Evolutionary conservation across 2,797 vertebrate species (phyloP).

Genomic region (Xenops minutus): DNA sequence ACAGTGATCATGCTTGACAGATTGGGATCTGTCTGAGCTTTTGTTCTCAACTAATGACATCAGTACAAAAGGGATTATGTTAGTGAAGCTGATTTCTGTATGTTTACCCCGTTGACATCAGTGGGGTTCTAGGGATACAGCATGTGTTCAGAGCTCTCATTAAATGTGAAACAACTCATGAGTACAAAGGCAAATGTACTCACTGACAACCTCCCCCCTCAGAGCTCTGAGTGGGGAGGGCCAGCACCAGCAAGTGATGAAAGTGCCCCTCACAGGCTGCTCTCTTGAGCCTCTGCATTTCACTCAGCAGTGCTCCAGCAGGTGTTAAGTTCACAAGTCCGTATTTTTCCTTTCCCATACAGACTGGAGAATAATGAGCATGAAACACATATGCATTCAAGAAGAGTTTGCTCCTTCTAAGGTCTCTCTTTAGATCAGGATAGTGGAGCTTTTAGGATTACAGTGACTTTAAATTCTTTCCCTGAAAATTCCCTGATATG

Average conservation of each 20-base stretch:
- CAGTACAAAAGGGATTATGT: neutral
- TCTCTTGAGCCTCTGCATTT: neutral
- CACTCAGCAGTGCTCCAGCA: neutral
- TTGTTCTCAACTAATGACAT: neutral
- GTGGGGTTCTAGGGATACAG: neutral
- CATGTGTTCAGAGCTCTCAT: neutral
- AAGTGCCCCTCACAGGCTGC: neutral
- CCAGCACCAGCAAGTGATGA: neutral
- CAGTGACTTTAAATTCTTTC: neutral
- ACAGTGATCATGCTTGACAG: neutral
- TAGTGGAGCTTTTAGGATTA: neutral
- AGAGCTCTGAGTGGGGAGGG: neutral
- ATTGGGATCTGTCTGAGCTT: neutral
- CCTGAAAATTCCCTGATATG: neutral
- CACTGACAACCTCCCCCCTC: neutral
- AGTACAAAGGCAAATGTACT: neutral
- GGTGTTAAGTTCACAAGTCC: neutral
- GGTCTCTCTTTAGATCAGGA: neutral
- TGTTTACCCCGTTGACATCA: rapidly evolving
- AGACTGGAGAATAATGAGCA: neutral
- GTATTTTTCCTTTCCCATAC: neutral
- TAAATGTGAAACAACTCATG: neutral
- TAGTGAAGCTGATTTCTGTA: neutral
- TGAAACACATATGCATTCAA: neutral
- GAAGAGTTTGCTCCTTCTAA: neutral